Evolutionary conservation across 2,113 vertebrate species (phyloP).

Genomic region (Chionodraco myersi): DNA sequence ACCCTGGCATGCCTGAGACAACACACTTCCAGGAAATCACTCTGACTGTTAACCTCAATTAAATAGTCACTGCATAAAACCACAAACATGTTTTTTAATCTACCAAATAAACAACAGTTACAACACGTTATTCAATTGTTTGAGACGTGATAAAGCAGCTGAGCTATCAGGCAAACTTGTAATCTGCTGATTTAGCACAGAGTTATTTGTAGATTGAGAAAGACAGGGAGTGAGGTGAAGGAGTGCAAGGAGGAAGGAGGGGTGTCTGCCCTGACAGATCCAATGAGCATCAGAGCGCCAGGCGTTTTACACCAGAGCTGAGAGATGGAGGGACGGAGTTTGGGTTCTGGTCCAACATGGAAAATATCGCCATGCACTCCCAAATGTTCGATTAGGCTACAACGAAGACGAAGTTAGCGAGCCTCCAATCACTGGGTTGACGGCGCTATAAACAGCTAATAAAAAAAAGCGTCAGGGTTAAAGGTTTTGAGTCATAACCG

Average conservation of each 20-base stretch:
- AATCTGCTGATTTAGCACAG: conserved; percentile 60
- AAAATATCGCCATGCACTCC: too few species aligned
- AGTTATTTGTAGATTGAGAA: conserved; percentile 10
- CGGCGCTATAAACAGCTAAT: conserved; percentile 6
- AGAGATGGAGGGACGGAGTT: not conserved
- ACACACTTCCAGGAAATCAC: not conserved
- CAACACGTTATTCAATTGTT: conserved; percentile 3
- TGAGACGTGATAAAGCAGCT: conserved; percentile 25
- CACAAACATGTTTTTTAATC: not conserved
- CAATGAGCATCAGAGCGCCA: conserved; percentile 50
- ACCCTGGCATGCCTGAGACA: not conserved
- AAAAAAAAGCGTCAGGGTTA: conserved; percentile 39
- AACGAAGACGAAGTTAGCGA: conserved; percentile 9
- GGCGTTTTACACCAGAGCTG: conserved; percentile 43
- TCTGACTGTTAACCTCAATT: not conserved
- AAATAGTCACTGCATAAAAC: not conserved
- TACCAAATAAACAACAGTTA: not conserved
- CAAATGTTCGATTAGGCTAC: not conserved
- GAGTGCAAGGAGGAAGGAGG: conserved; percentile 53
- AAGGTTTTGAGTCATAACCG: conserved; percentile 47
- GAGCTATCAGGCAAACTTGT: conserved; percentile 14
- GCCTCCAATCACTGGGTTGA: conserved; percentile 10
- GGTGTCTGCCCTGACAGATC: conserved; percentile 44
- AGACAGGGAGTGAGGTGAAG: conserved; percentile 39
- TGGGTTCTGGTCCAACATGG: conserved; percentile 5